These are phyloP conservation scores for Orius laevigatus DNA, from an alignment of 1,140 invertebrate species.

Conservation along the genomic window DNA sequence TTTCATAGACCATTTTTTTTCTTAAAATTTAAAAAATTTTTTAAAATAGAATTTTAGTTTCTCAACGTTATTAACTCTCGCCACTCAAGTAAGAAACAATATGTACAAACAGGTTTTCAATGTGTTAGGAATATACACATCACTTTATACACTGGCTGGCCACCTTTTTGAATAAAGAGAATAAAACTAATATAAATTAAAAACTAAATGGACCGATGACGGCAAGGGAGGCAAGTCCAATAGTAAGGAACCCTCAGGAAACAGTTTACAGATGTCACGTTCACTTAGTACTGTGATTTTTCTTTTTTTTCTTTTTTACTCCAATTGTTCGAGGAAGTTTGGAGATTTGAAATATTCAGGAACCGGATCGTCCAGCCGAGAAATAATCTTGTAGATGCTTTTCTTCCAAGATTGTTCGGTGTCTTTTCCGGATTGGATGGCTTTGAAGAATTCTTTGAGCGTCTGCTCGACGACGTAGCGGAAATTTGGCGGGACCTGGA, in stretches of 20 bases:
- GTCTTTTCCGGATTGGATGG: slow-evolving; percentile 90
- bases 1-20: slow-evolving; percentile 19
- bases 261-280: slow-evolving; percentile 23
- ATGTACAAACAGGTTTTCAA: slow-evolving; percentile 19
- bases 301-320: slow-evolving; percentile 43
- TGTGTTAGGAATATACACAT: slow-evolving; percentile 17
- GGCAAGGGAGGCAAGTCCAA: slow-evolving; percentile 2
- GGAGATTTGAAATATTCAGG: slow-evolving; percentile 99
- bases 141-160: slow-evolving; percentile 18
- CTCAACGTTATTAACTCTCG: slow-evolving; percentile 17
- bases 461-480: slow-evolving; percentile 93
- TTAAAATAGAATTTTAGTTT: slow-evolving; percentile 10
- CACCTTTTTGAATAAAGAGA: too few relatives aligned
- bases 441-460: slow-evolving; percentile 94
- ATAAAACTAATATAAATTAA: too few relatives aligned
- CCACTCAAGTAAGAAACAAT: slow-evolving; percentile 17
- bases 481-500: slow-evolving; percentile 92
- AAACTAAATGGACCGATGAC: background rate
- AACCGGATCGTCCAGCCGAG: slow-evolving; percentile 91
- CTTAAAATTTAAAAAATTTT: background rate
- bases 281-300: slow-evolving; percentile 6
- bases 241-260: slow-evolving; percentile 15
- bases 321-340: slow-evolving; percentile 96
- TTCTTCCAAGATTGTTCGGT: slow-evolving; percentile 99
- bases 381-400: slow-evolving; percentile 99